phyloP scores from a whole-genome alignment of 2,888 invertebrate species.

The Diplazon laetatorius region DNA sequence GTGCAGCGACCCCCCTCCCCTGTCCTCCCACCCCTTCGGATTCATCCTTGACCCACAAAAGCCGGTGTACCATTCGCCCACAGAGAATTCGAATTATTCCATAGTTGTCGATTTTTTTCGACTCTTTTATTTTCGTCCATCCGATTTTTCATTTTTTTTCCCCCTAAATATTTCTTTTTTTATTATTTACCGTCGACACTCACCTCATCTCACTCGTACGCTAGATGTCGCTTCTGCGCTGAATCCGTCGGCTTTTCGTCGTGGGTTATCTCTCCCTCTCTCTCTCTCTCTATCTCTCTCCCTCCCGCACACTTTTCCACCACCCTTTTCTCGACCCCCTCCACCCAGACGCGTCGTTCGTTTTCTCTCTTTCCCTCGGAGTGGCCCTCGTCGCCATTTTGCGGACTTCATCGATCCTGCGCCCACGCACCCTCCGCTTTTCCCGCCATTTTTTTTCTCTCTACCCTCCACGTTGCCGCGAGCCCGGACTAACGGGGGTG shows the following conservation, averaged over 20 bases:
- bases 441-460: constrained; percentile 77
- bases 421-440: constrained; percentile 76
- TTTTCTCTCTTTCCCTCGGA: constrained; percentile 53
- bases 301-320: constrained; percentile 52
- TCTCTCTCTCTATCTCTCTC: constrained; percentile 36
- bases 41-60: constrained; percentile 78
- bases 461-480: constrained; percentile 49
- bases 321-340: constrained; percentile 45
- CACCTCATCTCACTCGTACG: constrained; percentile 56
- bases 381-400: constrained; percentile 77
- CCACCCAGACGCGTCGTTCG: constrained; percentile 35
- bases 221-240: constrained; percentile 38
- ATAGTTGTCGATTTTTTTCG: too few relatives aligned
- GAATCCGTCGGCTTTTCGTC: constrained; percentile 41
- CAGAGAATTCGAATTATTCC: constrained; percentile 73
- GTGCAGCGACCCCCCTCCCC: constrained; percentile 60
- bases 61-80: constrained; percentile 55
- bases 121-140: too few relatives aligned
- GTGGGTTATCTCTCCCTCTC: constrained; percentile 29
- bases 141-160: constrained; percentile 67
- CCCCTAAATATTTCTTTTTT: constrained; percentile 57
- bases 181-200: constrained; percentile 36
- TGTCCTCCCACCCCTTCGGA: too few relatives aligned
- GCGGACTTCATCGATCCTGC: constrained; percentile 79
- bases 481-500: constrained; percentile 21